Evolutionary conservation across 2,888 invertebrate species (phyloP).

Genomic region (Odontomyia ornata): DNA sequence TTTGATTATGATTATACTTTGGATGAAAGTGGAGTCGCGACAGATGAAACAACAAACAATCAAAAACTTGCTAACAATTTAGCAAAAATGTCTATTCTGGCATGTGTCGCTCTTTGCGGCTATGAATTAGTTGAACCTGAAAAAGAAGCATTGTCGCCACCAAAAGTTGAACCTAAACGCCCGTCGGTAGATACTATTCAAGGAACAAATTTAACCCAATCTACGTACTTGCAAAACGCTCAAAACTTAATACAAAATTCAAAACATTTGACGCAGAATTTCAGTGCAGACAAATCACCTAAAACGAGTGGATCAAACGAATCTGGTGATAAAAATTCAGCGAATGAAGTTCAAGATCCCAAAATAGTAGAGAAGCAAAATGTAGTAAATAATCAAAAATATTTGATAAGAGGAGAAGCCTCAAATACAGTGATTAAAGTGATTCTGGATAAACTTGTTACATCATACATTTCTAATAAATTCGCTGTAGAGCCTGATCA

Average conservation of each 20-base stretch:
- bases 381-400: conserved; percentile 55
- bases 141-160: conserved; percentile 12
- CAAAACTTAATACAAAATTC: conserved; percentile 61
- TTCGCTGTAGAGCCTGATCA: conserved; percentile 77
- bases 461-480: conserved; percentile 85
- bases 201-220: conserved; percentile 44
- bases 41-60: conserved; percentile 83
- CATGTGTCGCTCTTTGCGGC: conserved; percentile 84
- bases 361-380: conserved; percentile 52
- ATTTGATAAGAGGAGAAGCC: conserved; percentile 58
- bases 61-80: conserved; percentile 93
- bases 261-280: conserved; percentile 58
- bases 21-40: conserved; percentile 93
- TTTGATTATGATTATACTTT: conserved; percentile 97
- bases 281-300: conserved; percentile 50
- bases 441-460: conserved; percentile 77
- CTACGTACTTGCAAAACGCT: conserved; percentile 63
- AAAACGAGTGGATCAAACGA: conserved; percentile 27
- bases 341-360: conserved; percentile 31
- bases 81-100: conserved; percentile 85
- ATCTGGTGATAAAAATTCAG: conserved; percentile 6
- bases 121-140: conserved; percentile 65
- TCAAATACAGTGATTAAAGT: conserved; percentile 71
- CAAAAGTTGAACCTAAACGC: conserved; percentile 46
- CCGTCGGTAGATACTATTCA: conserved; percentile 24